Base-by-base conservation (phyloP, 2,113 vertebrate species). In the Ophthalmotilapia sp. region DNA sequence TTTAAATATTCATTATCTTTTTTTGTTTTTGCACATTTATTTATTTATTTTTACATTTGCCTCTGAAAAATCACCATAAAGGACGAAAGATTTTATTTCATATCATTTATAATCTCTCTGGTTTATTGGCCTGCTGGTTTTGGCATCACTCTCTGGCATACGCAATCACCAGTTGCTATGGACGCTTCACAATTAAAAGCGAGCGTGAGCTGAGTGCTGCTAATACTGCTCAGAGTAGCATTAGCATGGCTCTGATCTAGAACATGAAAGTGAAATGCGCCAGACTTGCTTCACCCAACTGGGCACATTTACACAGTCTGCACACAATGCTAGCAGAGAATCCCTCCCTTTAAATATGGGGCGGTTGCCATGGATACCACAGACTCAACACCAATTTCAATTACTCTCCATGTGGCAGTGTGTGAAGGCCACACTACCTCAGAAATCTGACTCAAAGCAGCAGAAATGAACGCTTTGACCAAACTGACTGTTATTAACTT, bases 181-280 rank as follows among this genome's bases (percentile, higher is more conserved):
- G 85, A 14, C 53, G 87, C 92, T 12, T 31, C 40, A 81, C 85
- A 89, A 81, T 84, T 81, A 92, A 86, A 51, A 81, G 21, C 0
- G 38, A 87, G 38, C 38, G 40, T 55, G 92, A 90, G 87, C 73
- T 65, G 82, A 91, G 75, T n/a, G 82, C 87, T 40, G 83, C 87
- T 94, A 88, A 92, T 84, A 40, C 86, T 45, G 79, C 8, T 80
- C 70, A 86, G 81, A 86, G 87, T 92, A 82, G 90, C 92, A 93
- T 93, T 93, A 95, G 92, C 94, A 95, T 95, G 82, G 82, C 92
- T 94, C 91, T 92, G 95, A 95, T 92, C 88, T 91, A 49, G 55
- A 83, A 89, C 87, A 94, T 91, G 92, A 94, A 96, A 94, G 91
- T 49, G 42, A 88, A 91, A 84, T 14, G 36, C 29, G 31, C 65